phyloP scores from a whole-genome alignment of 2,888 invertebrate genomes.

The Drosophila pseudotakahashii region DNA sequence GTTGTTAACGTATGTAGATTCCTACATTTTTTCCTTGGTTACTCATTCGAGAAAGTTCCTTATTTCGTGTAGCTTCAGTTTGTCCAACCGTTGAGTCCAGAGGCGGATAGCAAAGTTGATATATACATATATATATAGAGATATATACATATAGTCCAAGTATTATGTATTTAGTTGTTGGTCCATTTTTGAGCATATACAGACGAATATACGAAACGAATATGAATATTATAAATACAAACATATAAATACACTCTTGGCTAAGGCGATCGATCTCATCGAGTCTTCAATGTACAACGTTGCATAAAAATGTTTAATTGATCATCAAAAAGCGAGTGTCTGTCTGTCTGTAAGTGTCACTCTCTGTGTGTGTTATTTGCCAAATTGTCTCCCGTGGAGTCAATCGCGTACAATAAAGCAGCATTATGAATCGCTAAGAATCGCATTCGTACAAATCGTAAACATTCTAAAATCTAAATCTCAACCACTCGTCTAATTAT shows the following conservation, averaged over 20 bases:
- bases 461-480: conserved; percentile 67
- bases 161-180: conserved; percentile 80
- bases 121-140: conserved; percentile 37
- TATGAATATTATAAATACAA: conserved; percentile 40
- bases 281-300: conserved; percentile 47
- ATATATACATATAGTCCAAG: conserved; percentile 59
- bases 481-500: conserved; percentile 63
- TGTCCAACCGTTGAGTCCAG: conserved; percentile 56
- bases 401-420: conserved; percentile 72
- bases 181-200: conserved; percentile 73
- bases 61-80: conserved; percentile 59
- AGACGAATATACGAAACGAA: conserved; percentile 51
- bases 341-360: conserved; percentile 44
- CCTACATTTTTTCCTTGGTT: conserved; percentile 23
- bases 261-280: conserved; percentile 26
- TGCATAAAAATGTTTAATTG: conserved; percentile 74
- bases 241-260: conserved; percentile 19
- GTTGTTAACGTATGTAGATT: conserved; percentile 49
- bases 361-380: conserved; percentile 45
- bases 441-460: conserved; percentile 57
- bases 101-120: conserved; percentile 49
- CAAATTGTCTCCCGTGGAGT: conserved; percentile 76
- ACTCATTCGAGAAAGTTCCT: conserved; percentile 58
- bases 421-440: conserved; percentile 58
- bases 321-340: conserved; percentile 60